Conservation (phyloP, 2,113 vertebrate species). For the Oncorhynchus masou region DNA sequence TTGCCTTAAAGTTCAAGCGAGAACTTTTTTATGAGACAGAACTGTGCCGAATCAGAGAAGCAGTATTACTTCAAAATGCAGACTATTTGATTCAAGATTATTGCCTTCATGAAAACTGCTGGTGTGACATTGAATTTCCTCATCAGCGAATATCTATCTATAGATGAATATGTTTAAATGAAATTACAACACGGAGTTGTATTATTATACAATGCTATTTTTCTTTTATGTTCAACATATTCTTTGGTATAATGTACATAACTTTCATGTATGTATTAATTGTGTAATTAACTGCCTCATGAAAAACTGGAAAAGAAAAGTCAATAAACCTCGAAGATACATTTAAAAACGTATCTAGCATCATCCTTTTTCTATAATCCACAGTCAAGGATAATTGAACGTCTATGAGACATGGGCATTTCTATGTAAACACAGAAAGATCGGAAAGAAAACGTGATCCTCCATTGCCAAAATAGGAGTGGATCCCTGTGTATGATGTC, state of each 20-base stretch:
- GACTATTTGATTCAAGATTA: constrained; percentile 71
- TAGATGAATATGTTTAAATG: constrained; percentile 76
- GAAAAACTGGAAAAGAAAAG: constrained; percentile 75
- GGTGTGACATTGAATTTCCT: constrained; percentile 79
- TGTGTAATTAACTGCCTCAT: constrained; percentile 80
- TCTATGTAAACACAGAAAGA: not conserved
- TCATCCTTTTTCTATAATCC: constrained; percentile 16
- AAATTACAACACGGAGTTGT: constrained; percentile 77
- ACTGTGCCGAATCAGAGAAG: constrained; percentile 79
- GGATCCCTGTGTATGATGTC: constrained; percentile 41
- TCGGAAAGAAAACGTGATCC: constrained; percentile 3
- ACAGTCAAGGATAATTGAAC: not conserved
- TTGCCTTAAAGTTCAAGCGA: constrained; percentile 80
- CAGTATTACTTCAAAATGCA: constrained; percentile 76
- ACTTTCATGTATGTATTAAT: constrained; percentile 79
- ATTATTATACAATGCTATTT: constrained; percentile 77
- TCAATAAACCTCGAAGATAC: constrained; percentile 78
- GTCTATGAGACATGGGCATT: not conserved
- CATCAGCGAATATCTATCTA: constrained; percentile 75
- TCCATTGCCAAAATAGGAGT: constrained; percentile 23
- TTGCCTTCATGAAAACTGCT: constrained; percentile 78
- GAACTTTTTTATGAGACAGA: constrained; percentile 77
- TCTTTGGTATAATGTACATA: constrained; percentile 80
- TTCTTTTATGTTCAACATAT: constrained; percentile 80
- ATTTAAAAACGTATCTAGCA: constrained; percentile 51